Evolutionary conservation across 2,888 invertebrate species (phyloP), one percentile per base, ranked within the genome.

Genomic region (Athetis lepigone): DNA sequence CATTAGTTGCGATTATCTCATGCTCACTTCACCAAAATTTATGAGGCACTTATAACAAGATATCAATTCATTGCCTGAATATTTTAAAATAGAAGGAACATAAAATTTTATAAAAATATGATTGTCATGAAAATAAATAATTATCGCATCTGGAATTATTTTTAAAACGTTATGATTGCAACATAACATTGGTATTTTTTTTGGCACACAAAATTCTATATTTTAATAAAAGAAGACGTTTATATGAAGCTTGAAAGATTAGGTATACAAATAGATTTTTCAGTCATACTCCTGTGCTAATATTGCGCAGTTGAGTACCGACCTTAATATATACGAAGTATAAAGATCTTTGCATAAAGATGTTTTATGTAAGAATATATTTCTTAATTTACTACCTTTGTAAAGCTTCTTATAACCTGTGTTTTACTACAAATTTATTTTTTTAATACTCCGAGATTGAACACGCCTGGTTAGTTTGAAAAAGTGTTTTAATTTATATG

Each of bases 261-360:
- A n/a, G n/a, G n/a, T n/a, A 7, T 33, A 25, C 39, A 27, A 66
- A 70, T 54, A 71, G 40, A 37, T 55, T 42, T 51, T 66, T 72
- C 25, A 56, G 50, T 21, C 23, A 25, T 36, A 21, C 16, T 65
- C 56, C 42, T 42, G 21, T 42, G 25, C n/a, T 56, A 65, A 46
- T 39, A 69, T 33, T 33, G 36, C 37, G 23, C 18, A 19, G 25
- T 23, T 27, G 43, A 60, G 42, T 43, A 11, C 61, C 16, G 23
- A 45, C 49, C 25, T 47, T 49, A 49, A 43, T 69, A 37, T 68
- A 46, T 40, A 66, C 66, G 6, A 25, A 25, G 29, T 37, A 45
- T 16, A 69, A 65, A 65, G 16, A 60, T 37, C 23, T 49, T 42
- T 25, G 47, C 7, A 29, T 36, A 42, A 61, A 70, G 5, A 42